Percentiles rank a stretch among this genome's conserved stretches.
Evolutionary conservation across 2,113 vertebrate genomes (phyloP).

Genomic region (Xiphophorus hellerii): DNA sequence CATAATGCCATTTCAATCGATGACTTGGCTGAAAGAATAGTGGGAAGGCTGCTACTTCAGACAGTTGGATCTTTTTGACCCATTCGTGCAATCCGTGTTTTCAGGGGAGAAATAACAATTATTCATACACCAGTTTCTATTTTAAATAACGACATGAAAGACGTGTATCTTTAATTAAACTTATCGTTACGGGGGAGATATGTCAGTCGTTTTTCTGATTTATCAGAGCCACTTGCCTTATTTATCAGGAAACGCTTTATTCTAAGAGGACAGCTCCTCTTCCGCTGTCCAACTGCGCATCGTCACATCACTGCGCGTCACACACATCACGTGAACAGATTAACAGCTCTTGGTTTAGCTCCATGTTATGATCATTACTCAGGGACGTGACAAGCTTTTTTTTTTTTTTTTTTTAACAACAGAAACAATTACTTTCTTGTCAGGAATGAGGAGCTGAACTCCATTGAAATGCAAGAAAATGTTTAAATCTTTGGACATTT

Average conservation of each 20-base stretch:
- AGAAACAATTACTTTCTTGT: background rate
- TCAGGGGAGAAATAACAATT: background rate
- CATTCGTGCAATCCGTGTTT: conserved; percentile 16
- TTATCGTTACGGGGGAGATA: background rate
- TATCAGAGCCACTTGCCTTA: conserved; percentile 36
- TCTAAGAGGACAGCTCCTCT: conserved; percentile 31
- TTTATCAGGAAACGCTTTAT: conserved; percentile 13
- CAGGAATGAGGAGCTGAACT: background rate
- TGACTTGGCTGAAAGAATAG: background rate
- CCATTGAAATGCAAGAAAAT: background rate
- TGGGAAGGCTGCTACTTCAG: conserved; percentile 1
- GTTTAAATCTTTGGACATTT: background rate
- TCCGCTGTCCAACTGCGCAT: conserved; percentile 31
- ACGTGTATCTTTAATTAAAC: background rate
- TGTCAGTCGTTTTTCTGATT: background rate
- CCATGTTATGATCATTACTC: conserved; percentile 23
- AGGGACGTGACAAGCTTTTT: conserved; percentile 23
- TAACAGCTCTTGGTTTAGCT: conserved; percentile 26
- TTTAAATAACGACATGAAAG: background rate
- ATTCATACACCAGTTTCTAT: background rate
- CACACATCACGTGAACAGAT: conserved; percentile 61
- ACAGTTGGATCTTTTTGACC: conserved; percentile 17
- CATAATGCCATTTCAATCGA: background rate
- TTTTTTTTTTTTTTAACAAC: conserved; percentile 8
- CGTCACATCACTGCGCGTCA: conserved; percentile 45